Conservation (phyloP, 2,797 vertebrate genomes). For the Tamandua tetradactyla region DNA sequence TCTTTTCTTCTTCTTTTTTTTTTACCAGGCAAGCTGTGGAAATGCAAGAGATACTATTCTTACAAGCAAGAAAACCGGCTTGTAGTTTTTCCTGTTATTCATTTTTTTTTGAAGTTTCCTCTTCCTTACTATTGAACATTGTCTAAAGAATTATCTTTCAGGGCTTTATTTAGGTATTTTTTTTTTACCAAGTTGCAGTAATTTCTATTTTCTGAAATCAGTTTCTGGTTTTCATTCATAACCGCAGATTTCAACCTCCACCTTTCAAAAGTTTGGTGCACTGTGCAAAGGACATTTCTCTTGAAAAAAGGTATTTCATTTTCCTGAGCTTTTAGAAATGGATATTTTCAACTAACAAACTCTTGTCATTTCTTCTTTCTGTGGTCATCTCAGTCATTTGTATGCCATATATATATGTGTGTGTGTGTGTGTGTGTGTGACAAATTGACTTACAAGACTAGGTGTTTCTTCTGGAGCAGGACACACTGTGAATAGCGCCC, state of each 20-base stretch:
- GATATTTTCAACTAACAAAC: neutral
- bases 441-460: no score
- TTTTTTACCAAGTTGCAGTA: neutral
- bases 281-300: neutral
- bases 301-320: neutral
- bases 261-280: neutral
- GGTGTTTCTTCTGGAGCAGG: neutral
- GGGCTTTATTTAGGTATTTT: neutral
- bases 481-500: neutral
- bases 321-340: constrained; percentile 28
- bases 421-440: no score
- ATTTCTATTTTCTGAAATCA: neutral
- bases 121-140: constrained; percentile 45
- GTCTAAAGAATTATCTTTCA: constrained; percentile 33
- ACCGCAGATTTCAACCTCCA: constrained; percentile 19
- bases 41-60: constrained; percentile 25
- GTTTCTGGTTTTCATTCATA: neutral
- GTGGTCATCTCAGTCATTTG: no score
- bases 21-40: neutral
- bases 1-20: neutral
- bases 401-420: no score
- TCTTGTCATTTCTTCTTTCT: no score
- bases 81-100: constrained; percentile 62
- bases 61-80: constrained; percentile 10
- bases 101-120: constrained; percentile 61